Base-by-base conservation (phyloP, 2,797 vertebrate species). In the Gastrophryne carolinensis region DNA sequence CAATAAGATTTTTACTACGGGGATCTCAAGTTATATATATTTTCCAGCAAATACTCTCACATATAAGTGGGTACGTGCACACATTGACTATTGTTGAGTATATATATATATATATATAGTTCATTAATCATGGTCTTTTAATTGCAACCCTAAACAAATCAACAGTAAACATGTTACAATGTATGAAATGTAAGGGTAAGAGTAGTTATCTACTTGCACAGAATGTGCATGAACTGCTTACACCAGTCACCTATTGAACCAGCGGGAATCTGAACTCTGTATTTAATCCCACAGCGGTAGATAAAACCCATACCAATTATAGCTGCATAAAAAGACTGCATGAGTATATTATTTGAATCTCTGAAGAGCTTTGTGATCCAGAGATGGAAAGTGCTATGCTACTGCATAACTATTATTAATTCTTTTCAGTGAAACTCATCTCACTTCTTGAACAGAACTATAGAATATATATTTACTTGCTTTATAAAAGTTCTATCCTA, bases 281-380 rank as follows among this genome's bases (percentile, higher is more conserved):
- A 75, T 75, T 68, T 75, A 68, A 75, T 68, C 44, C 56, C 64
- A 39, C 73, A 69, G 73, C 54, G 21, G 73, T 68, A 75, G 72
- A 68, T 75, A 61, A 68, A 52, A 62, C 54, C 32, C 44, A 30
- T 44, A 75, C 64, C 64, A 75, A 69, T 75, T 75, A 75, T 68
- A 61, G 56, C 54, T 62, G 64, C 47, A 61, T 68, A 75, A 75
- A 61, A 62, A 56, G 30, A 60, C 64, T 75, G 64, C 53, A 69
- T 30, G 61, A 75, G 54, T 44, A 9, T 75, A 68, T 75, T 75
- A 75, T 75, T 69, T 68, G 73, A 75, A 62, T 67, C 64, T 75
- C 64, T 68, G 39, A 68, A 69, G 64, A 61, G 56, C 54, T 68
- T 68, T 75, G 54, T 75, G 73, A 75, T 75, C 56, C 47, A 62